Conservation (phyloP, 2,888 invertebrate species). For the Tethea ocularis region DNA sequence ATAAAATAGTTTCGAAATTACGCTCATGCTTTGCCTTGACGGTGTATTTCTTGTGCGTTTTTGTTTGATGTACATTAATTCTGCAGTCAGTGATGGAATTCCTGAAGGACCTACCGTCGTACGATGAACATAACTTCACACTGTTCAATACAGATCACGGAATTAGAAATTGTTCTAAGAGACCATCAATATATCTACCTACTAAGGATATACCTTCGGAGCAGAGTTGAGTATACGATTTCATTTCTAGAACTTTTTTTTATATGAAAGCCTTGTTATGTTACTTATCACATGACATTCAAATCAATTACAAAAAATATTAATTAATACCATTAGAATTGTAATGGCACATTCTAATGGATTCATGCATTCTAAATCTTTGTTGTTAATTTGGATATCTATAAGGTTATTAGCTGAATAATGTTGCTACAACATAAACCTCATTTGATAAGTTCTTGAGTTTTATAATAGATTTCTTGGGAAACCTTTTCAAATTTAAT, state of each 20-base stretch:
- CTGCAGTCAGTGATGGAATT: conserved; percentile 94
- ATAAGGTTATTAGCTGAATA: not conserved
- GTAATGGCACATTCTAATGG: not conserved
- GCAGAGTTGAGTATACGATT: conserved; percentile 88
- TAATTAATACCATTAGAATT: not conserved
- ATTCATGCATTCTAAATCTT: not conserved
- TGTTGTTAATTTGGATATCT: not conserved
- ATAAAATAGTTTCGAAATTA: conserved; percentile 24
- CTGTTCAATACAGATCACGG: conserved; percentile 94
- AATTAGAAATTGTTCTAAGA: conserved; percentile 91
- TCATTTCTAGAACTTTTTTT: not conserved
- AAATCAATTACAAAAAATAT: not conserved
- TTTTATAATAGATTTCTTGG: not conserved
- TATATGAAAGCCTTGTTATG: not conserved
- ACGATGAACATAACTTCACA: conserved; percentile 95
- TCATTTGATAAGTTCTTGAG: not conserved
- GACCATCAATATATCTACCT: conserved; percentile 95
- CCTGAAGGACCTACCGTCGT: conserved; percentile 94
- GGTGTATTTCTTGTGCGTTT: conserved; percentile 31
- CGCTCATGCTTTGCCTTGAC: conserved; percentile 49
- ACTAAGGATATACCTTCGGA: conserved; percentile 96
- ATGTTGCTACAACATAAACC: not conserved
- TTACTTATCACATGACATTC: not conserved
- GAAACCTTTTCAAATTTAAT: too few species aligned
- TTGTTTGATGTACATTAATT: conserved; percentile 35